A percentile compares a stretch with the other conserved stretches of the same genome.
phyloP scores from a whole-genome alignment of 1,140 invertebrate species.

The Dreissena rostriformis region DNA sequence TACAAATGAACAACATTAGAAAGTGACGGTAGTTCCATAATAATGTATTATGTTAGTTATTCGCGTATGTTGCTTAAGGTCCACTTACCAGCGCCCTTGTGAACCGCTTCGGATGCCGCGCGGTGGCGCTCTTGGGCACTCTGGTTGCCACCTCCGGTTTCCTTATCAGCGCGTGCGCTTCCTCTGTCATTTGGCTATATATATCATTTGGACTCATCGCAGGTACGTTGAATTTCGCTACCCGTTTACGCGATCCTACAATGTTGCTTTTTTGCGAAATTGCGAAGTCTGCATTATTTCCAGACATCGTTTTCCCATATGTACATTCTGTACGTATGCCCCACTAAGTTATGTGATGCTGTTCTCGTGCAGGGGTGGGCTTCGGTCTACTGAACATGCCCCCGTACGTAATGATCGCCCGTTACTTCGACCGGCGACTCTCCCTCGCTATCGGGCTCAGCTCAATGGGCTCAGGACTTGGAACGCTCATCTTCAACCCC shows the following conservation, averaged over 20 bases:
- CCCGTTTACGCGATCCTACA: neutral
- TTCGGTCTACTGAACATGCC: constrained; percentile 20
- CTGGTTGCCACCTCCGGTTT: neutral
- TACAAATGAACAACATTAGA: no score
- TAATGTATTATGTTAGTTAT: no score
- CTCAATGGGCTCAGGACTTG: constrained; percentile 29
- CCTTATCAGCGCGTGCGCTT: neutral
- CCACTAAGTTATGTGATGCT: neutral
- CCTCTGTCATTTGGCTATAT: constrained; percentile 18
- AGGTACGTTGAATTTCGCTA: constrained; percentile 5
- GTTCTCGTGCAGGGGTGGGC: constrained; percentile 11
- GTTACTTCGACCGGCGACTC: constrained; percentile 28
- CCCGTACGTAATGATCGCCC: neutral
- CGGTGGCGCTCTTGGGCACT: neutral
- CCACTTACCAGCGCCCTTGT: constrained; percentile 14
- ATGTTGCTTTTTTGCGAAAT: neutral
- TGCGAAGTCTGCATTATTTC: neutral
- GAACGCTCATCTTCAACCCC: constrained; percentile 31
- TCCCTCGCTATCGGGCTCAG: constrained; percentile 11
- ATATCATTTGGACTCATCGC: constrained; percentile 19
- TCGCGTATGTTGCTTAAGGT: constrained; percentile 11
- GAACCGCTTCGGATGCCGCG: constrained; percentile 21
- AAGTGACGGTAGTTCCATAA: no score
- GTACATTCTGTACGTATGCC: neutral
- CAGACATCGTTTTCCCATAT: neutral